Evolutionary conservation across 1,140 invertebrate species (phyloP).

Genomic region (Chrysoperla carnea): DNA sequence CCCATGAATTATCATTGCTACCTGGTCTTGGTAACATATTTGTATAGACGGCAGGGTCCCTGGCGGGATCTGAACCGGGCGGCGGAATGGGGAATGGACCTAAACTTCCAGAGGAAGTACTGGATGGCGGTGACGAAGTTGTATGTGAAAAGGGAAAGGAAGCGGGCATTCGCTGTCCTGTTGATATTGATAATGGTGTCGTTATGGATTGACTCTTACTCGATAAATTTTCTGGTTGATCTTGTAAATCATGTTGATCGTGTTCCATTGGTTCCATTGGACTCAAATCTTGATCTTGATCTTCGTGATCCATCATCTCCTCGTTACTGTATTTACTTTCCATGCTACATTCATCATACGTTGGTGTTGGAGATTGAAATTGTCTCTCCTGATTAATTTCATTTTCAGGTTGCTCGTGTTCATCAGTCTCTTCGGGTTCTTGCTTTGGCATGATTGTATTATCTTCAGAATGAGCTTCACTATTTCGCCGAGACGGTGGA

Average conservation of each 20-base stretch:
- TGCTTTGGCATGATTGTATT: conserved; percentile 35
- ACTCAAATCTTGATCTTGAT: conserved; percentile 20
- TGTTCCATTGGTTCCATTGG: conserved; percentile 39
- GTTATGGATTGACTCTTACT: conserved; percentile 45
- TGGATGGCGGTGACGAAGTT: conserved; percentile 43
- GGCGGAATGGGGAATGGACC: conserved; percentile 29
- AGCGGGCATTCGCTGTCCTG: conserved; percentile 35
- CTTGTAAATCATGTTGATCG: conserved; percentile 42
- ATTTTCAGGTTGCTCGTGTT: conserved; percentile 25
- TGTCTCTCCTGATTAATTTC: conserved; percentile 16
- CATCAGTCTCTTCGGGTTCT: conserved; percentile 40
- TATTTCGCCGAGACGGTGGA: conserved; percentile 5
- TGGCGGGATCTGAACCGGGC: conserved; percentile 40
- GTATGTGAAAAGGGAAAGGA: conserved; percentile 36
- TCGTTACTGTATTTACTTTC: conserved; percentile 50
- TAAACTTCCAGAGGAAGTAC: conserved; percentile 41
- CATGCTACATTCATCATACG: conserved; percentile 56
- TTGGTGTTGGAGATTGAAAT: conserved; percentile 35
- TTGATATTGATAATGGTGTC: conserved; percentile 38
- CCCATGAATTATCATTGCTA: conserved; percentile 91
- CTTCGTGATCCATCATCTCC: conserved; percentile 25
- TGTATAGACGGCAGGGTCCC: conserved; percentile 43
- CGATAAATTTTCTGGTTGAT: conserved; percentile 66
- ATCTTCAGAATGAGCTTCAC: conserved; percentile 5
- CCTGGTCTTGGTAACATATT: conserved; percentile 71